Evolutionary conservation across 2,113 vertebrate genomes (phyloP).

Genomic region (Castor canadensis): DNA sequence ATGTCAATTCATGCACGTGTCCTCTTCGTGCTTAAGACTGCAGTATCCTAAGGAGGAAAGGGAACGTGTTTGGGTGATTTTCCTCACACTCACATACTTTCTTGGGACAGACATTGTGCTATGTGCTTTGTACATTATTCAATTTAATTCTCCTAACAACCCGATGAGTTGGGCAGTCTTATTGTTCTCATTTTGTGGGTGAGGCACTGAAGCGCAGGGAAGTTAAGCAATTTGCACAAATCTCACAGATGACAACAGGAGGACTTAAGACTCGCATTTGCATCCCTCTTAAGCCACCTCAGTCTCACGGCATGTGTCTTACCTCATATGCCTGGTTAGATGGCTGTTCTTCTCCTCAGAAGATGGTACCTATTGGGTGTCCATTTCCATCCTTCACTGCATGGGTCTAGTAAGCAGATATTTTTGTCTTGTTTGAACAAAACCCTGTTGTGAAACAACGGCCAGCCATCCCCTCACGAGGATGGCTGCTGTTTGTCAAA

Average conservation of each 20-base stretch:
- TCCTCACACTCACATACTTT: not conserved
- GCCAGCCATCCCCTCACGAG: not conserved
- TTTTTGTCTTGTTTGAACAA: constrained; percentile 1
- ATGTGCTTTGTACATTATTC: not conserved
- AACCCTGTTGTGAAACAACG: not conserved
- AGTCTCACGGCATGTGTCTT: no score
- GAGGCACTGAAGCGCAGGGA: not conserved
- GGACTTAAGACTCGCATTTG: not conserved
- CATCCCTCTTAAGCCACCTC: not conserved
- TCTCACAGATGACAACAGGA: not conserved
- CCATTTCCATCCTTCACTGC: not conserved
- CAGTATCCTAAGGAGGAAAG: not conserved
- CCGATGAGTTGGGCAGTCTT: not conserved
- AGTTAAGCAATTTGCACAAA: constrained; percentile 26
- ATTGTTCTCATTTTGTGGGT: not conserved
- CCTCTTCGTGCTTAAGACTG: not conserved
- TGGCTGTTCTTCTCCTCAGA: not conserved
- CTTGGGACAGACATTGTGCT: not conserved
- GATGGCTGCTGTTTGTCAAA: not conserved
- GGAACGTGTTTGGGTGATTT: not conserved
- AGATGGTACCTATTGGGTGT: not conserved
- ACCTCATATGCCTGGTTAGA: not conserved
- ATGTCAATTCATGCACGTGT: not conserved
- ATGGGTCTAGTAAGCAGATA: not conserved
- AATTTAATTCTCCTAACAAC: not conserved